These are phyloP conservation scores for Melipona beecheii DNA, from an alignment of 2,888 invertebrate genomes.

Conservation along the genomic window DNA sequence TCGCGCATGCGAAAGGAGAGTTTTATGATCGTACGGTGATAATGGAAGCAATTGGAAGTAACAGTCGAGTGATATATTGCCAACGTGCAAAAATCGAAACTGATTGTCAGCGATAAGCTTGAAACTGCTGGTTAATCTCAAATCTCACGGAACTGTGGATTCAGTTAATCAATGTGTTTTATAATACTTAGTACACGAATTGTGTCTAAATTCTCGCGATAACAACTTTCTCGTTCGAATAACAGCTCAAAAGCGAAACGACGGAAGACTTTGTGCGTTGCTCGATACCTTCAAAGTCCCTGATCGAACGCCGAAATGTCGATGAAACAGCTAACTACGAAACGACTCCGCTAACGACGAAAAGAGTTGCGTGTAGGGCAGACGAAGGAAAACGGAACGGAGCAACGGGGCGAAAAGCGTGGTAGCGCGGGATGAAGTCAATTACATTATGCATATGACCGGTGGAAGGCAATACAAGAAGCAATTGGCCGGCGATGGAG, in stretches of 20 bases:
- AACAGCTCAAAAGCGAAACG: neutral
- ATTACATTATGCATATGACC: conserved; percentile 83
- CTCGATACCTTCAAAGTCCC: neutral
- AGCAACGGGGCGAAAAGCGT: conserved; percentile 69
- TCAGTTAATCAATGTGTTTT: too few species aligned
- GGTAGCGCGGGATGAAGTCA: conserved; percentile 79
- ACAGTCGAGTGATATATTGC: neutral
- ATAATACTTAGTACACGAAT: too few species aligned
- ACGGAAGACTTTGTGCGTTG: neutral
- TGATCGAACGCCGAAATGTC: neutral
- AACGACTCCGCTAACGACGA: conserved; percentile 29
- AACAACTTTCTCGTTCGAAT: neutral
- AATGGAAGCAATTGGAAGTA: neutral
- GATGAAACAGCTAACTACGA: neutral
- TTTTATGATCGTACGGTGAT: neutral
- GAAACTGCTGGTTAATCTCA: neutral
- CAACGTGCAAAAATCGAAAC: neutral
- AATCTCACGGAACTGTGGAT: too few species aligned
- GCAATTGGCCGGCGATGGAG: conserved; percentile 77
- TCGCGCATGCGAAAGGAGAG: neutral
- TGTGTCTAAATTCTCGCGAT: neutral
- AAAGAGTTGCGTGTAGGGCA: conserved; percentile 57
- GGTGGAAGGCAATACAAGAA: conserved; percentile 80
- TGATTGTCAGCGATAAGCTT: neutral
- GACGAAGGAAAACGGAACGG: conserved; percentile 59